Evolutionary conservation across 2,113 vertebrate species (phyloP).

Genomic region (Datnioides undecimradiatus): DNA sequence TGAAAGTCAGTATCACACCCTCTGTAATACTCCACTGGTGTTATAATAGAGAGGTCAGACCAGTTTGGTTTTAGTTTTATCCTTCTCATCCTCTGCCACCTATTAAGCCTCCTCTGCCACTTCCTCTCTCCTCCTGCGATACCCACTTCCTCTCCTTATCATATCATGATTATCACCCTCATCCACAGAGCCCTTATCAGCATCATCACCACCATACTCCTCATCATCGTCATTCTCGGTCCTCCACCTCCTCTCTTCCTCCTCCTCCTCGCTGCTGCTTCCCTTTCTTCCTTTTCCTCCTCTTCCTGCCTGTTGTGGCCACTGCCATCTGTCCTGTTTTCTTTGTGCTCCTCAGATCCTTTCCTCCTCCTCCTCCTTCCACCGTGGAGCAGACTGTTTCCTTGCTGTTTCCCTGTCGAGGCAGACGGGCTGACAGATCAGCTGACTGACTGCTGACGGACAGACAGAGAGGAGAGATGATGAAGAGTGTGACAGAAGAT

Average conservation of each 20-base stretch:
- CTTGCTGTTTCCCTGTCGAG: not conserved
- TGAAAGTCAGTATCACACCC: conserved; percentile 34
- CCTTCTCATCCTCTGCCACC: not conserved
- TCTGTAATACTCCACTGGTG: conserved; percentile 26
- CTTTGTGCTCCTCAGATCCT: not conserved
- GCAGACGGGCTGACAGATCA: conserved; percentile 31
- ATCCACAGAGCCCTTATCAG: conserved; percentile 26
- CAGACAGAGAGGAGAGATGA: conserved; percentile 10
- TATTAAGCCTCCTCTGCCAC: conserved; percentile 8
- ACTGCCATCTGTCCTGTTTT: conserved; percentile 42
- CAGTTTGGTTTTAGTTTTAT: conserved; percentile 16
- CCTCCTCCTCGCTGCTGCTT: not conserved
- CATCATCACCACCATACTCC: conserved; percentile 11
- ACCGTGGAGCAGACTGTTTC: not conserved
- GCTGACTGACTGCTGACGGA: conserved; percentile 39
- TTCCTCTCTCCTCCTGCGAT: not conserved
- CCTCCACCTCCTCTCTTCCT: not conserved
- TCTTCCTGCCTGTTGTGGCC: conserved; percentile 13
- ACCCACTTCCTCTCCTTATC: not conserved
- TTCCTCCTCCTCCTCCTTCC: not conserved
- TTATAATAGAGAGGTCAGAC: conserved; percentile 10
- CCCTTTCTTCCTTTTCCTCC: not conserved
- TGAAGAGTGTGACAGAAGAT: not conserved
- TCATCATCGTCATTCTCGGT: not conserved
- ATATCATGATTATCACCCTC: conserved; percentile 33